Conservation (phyloP, 2,113 vertebrate species). For the Dicerorhinus sumatrensis region DNA sequence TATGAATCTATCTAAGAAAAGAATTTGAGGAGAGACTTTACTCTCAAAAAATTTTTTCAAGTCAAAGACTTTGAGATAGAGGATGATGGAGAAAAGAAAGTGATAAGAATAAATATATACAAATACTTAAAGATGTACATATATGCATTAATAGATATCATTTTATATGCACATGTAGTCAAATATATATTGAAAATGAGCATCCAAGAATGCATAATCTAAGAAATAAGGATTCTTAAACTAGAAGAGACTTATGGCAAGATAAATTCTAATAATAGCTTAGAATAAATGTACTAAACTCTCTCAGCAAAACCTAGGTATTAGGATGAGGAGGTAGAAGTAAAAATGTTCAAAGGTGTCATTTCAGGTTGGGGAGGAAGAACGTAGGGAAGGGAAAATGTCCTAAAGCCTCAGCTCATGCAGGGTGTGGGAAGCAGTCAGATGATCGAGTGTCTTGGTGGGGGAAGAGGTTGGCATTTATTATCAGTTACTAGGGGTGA, state of each 20-base stretch:
- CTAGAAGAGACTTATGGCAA: background rate
- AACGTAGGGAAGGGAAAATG: background rate
- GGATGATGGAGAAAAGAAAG: background rate
- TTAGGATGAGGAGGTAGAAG: background rate
- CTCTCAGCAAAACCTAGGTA: background rate
- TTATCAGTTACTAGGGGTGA: background rate
- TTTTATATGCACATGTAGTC: background rate
- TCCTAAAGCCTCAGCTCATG: no score
- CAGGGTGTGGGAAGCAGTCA: background rate
- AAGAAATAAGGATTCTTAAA: slow-evolving; percentile 24
- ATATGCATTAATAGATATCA: background rate
- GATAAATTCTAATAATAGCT: background rate
- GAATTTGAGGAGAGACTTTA: background rate
- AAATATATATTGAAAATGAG: background rate
- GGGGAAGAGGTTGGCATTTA: background rate
- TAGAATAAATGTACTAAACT: background rate
- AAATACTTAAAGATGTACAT: background rate
- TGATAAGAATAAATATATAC: background rate
- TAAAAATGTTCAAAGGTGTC: background rate
- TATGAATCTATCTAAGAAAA: background rate
- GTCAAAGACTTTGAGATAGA: background rate
- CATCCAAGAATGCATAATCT: background rate
- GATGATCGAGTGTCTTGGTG: background rate
- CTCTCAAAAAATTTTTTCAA: background rate
- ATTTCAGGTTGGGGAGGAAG: background rate